Conservation (phyloP, 1,140 invertebrate species). For the Brachionus koreanus region DNA sequence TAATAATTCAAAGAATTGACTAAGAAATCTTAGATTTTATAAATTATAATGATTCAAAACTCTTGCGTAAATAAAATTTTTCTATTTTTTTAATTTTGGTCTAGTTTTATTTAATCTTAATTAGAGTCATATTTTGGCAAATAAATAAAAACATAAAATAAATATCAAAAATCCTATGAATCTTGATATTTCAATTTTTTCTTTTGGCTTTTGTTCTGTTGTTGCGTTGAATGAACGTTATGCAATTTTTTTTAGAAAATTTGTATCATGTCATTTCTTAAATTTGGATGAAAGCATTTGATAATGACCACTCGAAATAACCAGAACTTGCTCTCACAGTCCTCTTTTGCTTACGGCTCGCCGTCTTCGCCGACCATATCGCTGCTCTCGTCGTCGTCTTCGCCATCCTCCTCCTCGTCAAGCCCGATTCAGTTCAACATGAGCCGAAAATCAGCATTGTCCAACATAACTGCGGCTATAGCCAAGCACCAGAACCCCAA, state of each 20-base stretch:
- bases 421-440: conserved; percentile 16
- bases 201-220: not conserved
- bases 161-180: not conserved
- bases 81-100: not conserved
- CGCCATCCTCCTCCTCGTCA: not conserved
- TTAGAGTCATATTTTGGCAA: conserved; percentile 2
- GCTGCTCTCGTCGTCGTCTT: not conserved
- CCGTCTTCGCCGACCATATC: conserved; percentile 36
- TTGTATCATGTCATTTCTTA: not conserved
- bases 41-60: not conserved
- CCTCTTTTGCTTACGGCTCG: conserved; percentile 14
- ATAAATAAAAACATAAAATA: not conserved
- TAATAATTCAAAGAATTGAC: not conserved
- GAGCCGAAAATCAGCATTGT: conserved; percentile 27
- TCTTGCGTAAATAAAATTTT: not conserved
- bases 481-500: conserved; percentile 17
- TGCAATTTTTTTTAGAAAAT: not conserved
- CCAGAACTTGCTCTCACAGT: not conserved
- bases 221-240: not conserved
- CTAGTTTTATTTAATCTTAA: not conserved
- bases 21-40: no score
- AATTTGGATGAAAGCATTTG: not conserved
- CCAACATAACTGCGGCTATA: conserved; percentile 3
- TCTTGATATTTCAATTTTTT: not conserved
- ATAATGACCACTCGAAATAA: conserved; percentile 22